Base-by-base conservation (phyloP, 2,113 vertebrate species). In the Chaenogobius annularis region DNA sequence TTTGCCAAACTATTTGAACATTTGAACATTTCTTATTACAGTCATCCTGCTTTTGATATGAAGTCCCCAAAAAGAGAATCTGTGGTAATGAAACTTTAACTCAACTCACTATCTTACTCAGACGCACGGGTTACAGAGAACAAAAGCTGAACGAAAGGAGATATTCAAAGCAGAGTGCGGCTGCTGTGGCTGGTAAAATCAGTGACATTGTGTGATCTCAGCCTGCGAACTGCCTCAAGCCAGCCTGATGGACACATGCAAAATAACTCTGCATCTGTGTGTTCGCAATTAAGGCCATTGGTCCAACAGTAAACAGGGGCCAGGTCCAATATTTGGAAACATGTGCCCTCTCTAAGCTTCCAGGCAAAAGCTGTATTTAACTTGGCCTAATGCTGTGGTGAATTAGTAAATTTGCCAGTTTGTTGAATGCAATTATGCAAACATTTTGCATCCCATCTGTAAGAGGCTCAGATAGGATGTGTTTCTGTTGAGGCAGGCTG, bases 361-460 rank as follows among this genome's bases (percentile, higher is more conserved):
- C 81, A 82, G 84, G 84, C 75, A 73, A 35, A 54, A 56, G 71
- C 54, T 78, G 82, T 88, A 81, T 91, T 88, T 89, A 82, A 73
- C 83, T 70, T 75, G 82, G 83, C 69, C 71, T 11, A 69, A 80
- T 65, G 87, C 80, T 83, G 85, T 64, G 75, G 86, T 85, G 85
- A 89, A 90, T 90, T 85, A 83, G 81, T 77, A 74, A 83, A 83
- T 86, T 85, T 90, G 71, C 82, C 62, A 44, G 74, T 87, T 85
- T 88, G 84, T 72, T 67, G 88, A 88, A 89, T 90, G 62, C 56
- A 69, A 89, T 90, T 87, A 87, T 78, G 87, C 67, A 86, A 83
- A 88, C 89, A 68, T 68, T 70, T 81, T 54, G 81, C 83, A 68
- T 61, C 73, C 59, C 75, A 81, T 88, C 82, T 86, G 83, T 70